Conservation (phyloP, 2,888 invertebrate genomes). For the Epistrophe eligans region DNA sequence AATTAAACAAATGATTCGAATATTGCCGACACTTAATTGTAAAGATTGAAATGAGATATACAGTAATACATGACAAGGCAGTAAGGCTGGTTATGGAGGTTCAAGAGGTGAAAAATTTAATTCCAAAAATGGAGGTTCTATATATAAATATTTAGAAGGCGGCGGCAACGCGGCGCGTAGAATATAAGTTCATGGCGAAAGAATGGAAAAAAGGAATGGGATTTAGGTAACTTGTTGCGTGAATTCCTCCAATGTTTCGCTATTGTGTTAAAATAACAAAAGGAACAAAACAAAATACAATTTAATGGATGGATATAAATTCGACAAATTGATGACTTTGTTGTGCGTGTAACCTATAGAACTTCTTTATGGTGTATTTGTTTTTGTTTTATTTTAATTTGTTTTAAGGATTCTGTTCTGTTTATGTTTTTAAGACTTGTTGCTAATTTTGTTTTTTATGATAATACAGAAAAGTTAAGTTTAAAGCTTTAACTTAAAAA, state of each 20-base stretch:
- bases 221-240: slow-evolving; percentile 32
- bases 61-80: background rate
- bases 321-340: slow-evolving; percentile 22
- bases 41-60: slow-evolving; percentile 49
- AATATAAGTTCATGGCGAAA: background rate
- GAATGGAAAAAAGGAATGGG: background rate
- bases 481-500: background rate
- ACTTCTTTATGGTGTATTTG: background rate
- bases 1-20: slow-evolving; percentile 62
- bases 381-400: background rate
- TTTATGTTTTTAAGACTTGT: background rate
- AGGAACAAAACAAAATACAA: slow-evolving; percentile 1
- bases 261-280: slow-evolving; percentile 19
- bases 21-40: slow-evolving; percentile 60
- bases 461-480: too few relatives aligned
- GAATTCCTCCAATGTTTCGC: slow-evolving; percentile 5
- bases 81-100: background rate
- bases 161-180: background rate
- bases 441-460: background rate
- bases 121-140: background rate
- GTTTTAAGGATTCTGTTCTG: background rate
- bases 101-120: slow-evolving; percentile 1
- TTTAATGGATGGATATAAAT: background rate
- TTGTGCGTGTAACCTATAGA: background rate
- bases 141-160: too few relatives aligned